phyloP scores from a whole-genome alignment of 2,888 invertebrate genomes.

The Aphelenchoides bicaudatus region DNA sequence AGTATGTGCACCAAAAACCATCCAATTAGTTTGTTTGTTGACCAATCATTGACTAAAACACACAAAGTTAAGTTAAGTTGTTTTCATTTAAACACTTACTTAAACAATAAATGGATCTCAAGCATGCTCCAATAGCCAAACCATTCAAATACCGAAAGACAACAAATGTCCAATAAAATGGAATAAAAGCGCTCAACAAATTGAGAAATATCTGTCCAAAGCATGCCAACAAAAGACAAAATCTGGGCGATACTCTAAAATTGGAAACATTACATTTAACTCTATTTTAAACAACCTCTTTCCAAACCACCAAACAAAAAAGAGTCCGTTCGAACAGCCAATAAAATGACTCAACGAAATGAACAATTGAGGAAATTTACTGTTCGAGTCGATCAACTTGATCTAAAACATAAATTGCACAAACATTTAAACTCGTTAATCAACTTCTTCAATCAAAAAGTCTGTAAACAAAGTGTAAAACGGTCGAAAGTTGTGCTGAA shows the following conservation, averaged over 20 bases:
- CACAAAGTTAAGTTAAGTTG: too few relatives aligned
- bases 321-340: not conserved
- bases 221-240: not conserved
- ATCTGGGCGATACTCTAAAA: slow-evolving; percentile 1
- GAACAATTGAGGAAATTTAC: not conserved
- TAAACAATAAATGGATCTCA: too few relatives aligned
- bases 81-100: too few relatives aligned
- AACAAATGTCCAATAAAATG: slow-evolving; percentile 9
- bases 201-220: not conserved
- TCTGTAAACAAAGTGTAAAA: not conserved
- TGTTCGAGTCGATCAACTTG: not conserved
- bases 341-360: not conserved
- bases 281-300: too few relatives aligned
- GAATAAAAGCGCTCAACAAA: not conserved
- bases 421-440: not conserved
- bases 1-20: too few relatives aligned
- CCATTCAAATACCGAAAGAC: too few relatives aligned
- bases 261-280: too few relatives aligned
- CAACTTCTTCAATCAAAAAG: slow-evolving; percentile 2
- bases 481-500: not conserved
- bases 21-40: too few relatives aligned
- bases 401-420: not conserved
- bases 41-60: too few relatives aligned
- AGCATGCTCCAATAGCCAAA: too few relatives aligned
- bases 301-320: too few relatives aligned